Base-by-base conservation (phyloP, 2,113 vertebrate species). In the Apodemus sylvaticus region DNA sequence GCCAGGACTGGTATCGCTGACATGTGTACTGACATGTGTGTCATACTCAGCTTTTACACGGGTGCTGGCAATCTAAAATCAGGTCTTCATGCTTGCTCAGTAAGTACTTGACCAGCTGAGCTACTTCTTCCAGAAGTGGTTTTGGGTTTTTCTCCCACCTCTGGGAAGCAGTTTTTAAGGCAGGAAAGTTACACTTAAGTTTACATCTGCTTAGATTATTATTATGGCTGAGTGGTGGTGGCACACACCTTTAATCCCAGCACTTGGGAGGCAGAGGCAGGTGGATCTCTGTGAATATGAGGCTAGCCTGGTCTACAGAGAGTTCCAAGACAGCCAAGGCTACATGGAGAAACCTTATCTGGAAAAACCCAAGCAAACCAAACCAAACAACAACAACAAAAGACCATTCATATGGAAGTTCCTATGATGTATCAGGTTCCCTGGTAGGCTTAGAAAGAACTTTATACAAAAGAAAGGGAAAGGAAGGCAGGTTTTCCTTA, bases 111-210 rank as follows among this genome's bases (percentile, higher is more conserved):
- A 66, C n/a, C 66, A 60, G 7, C 31, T 29, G 55, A 39, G 22
- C 31, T 20, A 51, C 34, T 64, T 26, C 16, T 17, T 42, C 62
- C 42, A 51, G 31, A 53, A 78, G 62, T 68, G 34, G 17, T 86
- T 68, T 86, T 48, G 14, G 82, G 39, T 19, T 86, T 60, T 82
- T 6, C 14, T 16, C 26, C 26, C 45, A 48, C 45, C 29, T 58
- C 20, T 36, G 17, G 19, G 34, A 70, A 70, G 51, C 60, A 60
- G 29, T 34, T 66, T 55, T 26, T 51, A 11, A n/a, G 42, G 34
- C n/a, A 51, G 74, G 68, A 90, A 55, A 51, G 6, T 0, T 0
- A 7, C 31, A 26, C 36, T 5, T 7, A 0, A 11, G 48, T 34
- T 48, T 26, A 11, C 60, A 31, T 74, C 16, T 12, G 48, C 42